phyloP scores from a whole-genome alignment of 2,888 invertebrate genomes.

The Boloria euphrosyne region DNA sequence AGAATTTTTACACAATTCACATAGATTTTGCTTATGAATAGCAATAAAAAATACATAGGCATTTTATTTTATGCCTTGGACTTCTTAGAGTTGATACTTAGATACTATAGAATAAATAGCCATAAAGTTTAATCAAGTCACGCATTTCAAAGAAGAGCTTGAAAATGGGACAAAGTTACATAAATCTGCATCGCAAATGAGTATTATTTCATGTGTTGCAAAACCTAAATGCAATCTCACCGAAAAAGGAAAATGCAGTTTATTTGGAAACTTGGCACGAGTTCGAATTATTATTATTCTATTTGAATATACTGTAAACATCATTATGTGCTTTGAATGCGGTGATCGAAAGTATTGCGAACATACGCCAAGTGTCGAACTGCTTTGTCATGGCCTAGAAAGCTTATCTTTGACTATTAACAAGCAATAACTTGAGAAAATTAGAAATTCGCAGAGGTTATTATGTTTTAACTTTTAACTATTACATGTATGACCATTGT shows the following conservation, averaged over 20 bases:
- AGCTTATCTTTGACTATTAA: constrained; percentile 29
- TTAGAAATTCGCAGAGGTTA: constrained; percentile 26
- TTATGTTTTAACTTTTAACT: constrained; percentile 3
- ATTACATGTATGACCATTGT: neutral
- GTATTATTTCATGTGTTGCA: constrained; percentile 27
- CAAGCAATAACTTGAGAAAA: constrained; percentile 25
- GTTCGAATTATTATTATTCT: constrained; percentile 45
- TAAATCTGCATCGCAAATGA: constrained; percentile 16
- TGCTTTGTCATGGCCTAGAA: constrained; percentile 35
- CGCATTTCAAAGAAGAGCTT: neutral
- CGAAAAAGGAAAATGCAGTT: constrained; percentile 40
- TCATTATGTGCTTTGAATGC: constrained; percentile 31
- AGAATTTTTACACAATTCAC: no score
- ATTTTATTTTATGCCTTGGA: no score
- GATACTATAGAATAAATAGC: neutral
- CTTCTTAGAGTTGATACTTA: no score
- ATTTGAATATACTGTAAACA: constrained; percentile 46
- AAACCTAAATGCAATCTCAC: constrained; percentile 23
- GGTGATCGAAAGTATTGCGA: constrained; percentile 36
- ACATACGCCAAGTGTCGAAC: constrained; percentile 42
- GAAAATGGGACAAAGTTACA: constrained; percentile 6
- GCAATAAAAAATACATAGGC: no score
- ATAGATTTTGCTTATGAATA: no score
- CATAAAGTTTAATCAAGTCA: constrained; percentile 1
- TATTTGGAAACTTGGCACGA: constrained; percentile 42